These are phyloP conservation scores for Cotesia congregata DNA, from an alignment of 2,888 invertebrate genomes.

Conservation along the genomic window DNA sequence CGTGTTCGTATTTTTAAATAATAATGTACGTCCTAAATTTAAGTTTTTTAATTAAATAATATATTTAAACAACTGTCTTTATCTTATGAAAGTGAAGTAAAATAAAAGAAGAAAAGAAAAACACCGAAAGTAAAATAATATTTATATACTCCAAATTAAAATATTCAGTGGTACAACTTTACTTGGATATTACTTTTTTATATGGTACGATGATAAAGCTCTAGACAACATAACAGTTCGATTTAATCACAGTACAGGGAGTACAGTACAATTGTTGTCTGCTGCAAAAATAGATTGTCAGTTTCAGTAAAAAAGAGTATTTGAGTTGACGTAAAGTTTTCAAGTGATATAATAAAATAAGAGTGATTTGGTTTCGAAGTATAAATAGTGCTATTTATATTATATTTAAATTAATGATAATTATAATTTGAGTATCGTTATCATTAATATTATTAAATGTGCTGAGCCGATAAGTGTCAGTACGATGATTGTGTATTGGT, in stretches of 20 bases:
- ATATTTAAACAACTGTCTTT: not conserved
- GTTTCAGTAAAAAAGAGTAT: not conserved
- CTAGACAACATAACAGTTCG: not conserved
- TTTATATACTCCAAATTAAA: not conserved
- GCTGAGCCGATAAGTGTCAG: slow-evolving; percentile 36
- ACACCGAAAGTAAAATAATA: not conserved
- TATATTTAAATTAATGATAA: not conserved
- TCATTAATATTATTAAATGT: not conserved
- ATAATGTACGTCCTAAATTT: too few relatives aligned
- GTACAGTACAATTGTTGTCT: not conserved
- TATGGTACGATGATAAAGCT: not conserved
- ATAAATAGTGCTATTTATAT: not conserved
- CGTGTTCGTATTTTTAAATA: too few relatives aligned
- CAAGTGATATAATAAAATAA: too few relatives aligned
- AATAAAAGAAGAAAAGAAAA: not conserved
- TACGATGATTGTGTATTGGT: slow-evolving; percentile 52
- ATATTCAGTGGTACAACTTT: not conserved
- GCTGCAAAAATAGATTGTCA: not conserved
- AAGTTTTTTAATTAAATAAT: not conserved
- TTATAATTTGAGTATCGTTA: not conserved
- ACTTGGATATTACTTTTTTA: too few relatives aligned
- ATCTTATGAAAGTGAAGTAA: not conserved
- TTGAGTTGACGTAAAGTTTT: too few relatives aligned
- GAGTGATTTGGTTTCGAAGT: not conserved
- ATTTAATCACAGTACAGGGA: not conserved